phyloP scores from a whole-genome alignment of 2,113 vertebrate species.

The Psettodes erumei region DNA sequence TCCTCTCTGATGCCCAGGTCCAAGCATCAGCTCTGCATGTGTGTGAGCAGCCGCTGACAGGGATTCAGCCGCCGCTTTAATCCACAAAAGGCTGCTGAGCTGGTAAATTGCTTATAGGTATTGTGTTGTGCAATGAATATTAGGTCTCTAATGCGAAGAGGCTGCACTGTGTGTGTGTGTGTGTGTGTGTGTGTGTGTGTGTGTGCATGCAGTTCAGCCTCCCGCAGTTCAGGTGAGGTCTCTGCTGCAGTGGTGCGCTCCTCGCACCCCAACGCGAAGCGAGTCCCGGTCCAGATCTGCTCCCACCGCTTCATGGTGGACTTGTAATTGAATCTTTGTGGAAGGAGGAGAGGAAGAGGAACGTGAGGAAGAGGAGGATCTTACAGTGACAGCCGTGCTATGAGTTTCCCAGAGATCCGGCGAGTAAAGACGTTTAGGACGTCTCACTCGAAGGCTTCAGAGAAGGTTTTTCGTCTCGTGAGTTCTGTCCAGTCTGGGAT shows the following conservation, averaged over 20 bases:
- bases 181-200: too few relatives aligned
- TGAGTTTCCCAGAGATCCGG: slow-evolving; percentile 5
- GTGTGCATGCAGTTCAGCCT: too few relatives aligned
- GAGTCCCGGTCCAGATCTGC: slow-evolving; percentile 37
- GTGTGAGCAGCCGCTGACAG: neutral
- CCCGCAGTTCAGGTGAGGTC: slow-evolving; percentile 1
- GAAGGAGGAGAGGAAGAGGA: slow-evolving; percentile 2
- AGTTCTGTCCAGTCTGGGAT: neutral
- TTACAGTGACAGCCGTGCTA: neutral
- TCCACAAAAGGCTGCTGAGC: neutral
- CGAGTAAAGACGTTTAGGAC: neutral
- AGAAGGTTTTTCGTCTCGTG: neutral
- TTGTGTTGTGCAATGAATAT: slow-evolving; percentile 8
- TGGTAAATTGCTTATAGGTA: neutral
- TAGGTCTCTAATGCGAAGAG: neutral
- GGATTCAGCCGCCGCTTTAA: slow-evolving; percentile 1
- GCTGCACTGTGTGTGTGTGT: neutral
- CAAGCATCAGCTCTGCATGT: slow-evolving; percentile 8
- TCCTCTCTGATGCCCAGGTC: slow-evolving; percentile 21
- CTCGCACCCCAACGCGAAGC: too few relatives aligned
- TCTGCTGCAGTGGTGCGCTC: slow-evolving; percentile 9
- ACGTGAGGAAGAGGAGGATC: neutral
- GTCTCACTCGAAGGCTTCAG: neutral
- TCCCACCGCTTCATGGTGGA: slow-evolving; percentile 49
- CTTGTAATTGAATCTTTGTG: slow-evolving; percentile 54